Percentiles rank a stretch among this genome's conserved stretches.
These are phyloP conservation scores for Axea sp. DNA, from an alignment of 2,888 invertebrate genomes.

Conservation along the genomic window DNA sequence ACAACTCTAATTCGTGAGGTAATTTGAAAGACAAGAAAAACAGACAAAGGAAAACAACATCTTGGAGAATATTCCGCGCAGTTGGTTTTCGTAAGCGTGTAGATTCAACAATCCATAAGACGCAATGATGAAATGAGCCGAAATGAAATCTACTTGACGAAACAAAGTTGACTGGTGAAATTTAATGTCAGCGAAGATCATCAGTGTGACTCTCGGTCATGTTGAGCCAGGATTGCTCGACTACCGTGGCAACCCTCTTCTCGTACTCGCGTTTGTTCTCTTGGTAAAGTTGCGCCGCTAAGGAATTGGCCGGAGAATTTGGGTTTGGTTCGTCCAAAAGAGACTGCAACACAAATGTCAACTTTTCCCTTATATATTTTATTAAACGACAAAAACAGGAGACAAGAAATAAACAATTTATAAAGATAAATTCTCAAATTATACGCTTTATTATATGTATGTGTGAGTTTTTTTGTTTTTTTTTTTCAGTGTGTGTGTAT, in stretches of 20 bases:
- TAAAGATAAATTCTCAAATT: constrained; percentile 70
- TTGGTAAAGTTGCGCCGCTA: constrained; percentile 85
- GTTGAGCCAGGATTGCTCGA: constrained; percentile 83
- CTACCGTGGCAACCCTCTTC: constrained; percentile 83
- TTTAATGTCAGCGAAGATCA: constrained; percentile 77
- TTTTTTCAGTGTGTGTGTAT: constrained; percentile 41
- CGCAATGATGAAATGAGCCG: no score
- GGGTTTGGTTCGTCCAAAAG: constrained; percentile 86
- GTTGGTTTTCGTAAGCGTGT: no score
- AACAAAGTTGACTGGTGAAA: not conserved
- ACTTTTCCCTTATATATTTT: constrained; percentile 43
- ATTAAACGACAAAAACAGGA: constrained; percentile 50
- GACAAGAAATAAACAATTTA: constrained; percentile 62
- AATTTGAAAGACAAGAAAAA: no score
- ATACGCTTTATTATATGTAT: constrained; percentile 73
- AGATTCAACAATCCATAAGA: no score
- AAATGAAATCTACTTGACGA: not conserved
- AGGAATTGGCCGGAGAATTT: constrained; percentile 85
- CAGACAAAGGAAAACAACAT: no score
- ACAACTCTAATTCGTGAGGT: no score
- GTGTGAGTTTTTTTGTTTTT: constrained; percentile 61
- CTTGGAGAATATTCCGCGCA: no score
- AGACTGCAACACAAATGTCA: constrained; percentile 80
- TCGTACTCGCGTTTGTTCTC: constrained; percentile 85
- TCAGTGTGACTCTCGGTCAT: constrained; percentile 78